Percentiles rank a stretch among this genome's conserved stretches.
Evolutionary conservation across 2,888 invertebrate species (phyloP).

Genomic region (Drosophila prolongata): DNA sequence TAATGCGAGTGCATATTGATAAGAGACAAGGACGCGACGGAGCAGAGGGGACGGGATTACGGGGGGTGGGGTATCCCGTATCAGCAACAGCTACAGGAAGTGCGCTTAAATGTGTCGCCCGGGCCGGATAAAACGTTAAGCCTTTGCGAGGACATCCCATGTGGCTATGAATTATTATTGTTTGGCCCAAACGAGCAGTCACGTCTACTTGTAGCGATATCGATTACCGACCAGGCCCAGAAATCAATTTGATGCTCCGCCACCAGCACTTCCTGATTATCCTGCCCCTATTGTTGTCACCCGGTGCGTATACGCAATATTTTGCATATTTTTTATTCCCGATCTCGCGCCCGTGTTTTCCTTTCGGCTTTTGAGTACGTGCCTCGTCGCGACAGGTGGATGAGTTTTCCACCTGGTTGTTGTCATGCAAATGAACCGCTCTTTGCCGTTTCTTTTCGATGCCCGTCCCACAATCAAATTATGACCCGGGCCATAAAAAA

Average conservation of each 20-base stretch:
- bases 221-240: conserved; percentile 42
- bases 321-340: conserved; percentile 43
- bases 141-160: conserved; percentile 69
- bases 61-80: conserved; percentile 35
- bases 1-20: conserved; percentile 76
- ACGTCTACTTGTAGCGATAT: conserved; percentile 61
- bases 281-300: conserved; percentile 52
- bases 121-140: conserved; percentile 62
- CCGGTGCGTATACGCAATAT: conserved; percentile 53
- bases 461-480: conserved; percentile 37
- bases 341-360: conserved; percentile 38
- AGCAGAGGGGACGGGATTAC: conserved; percentile 1
- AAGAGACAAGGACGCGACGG: conserved; percentile 52
- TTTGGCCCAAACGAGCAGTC: conserved; percentile 62
- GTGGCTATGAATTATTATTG: conserved; percentile 80
- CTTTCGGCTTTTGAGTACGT: conserved; percentile 47
- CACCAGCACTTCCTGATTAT: conserved; percentile 76
- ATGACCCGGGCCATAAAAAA: conserved; percentile 46
- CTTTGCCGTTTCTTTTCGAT: conserved; percentile 24
- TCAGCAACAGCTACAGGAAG: conserved; percentile 79
- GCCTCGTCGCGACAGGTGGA: conserved; percentile 61
- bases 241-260: conserved; percentile 79
- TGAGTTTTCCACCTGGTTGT: conserved; percentile 46
- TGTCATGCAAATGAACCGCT: conserved; percentile 61
- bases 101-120: conserved; percentile 69